phyloP scores from a whole-genome alignment of 2,888 invertebrate genomes.

The Drosophila koepferae region DNA sequence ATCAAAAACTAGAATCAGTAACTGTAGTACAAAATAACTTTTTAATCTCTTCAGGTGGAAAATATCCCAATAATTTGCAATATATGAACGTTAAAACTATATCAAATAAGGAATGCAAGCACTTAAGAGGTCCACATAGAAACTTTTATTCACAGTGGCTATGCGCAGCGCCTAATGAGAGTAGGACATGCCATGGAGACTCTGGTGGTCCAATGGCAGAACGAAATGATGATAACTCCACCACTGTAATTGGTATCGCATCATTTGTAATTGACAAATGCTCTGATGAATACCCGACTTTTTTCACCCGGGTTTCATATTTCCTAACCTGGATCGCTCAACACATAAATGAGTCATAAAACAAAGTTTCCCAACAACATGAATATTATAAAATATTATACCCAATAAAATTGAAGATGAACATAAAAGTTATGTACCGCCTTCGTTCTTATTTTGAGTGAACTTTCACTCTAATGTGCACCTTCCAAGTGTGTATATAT shows the following conservation, averaged over 20 bases:
- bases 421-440: too few relatives aligned
- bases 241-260: conserved; percentile 12
- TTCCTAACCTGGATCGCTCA: not conserved
- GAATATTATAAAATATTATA: too few relatives aligned
- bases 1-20: too few relatives aligned
- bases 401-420: too few relatives aligned
- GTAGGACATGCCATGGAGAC: not conserved
- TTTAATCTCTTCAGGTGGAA: too few relatives aligned
- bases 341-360: not conserved
- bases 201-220: conserved; percentile 31
- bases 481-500: too few relatives aligned
- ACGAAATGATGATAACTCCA: not conserved
- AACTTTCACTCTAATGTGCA: too few relatives aligned
- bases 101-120: not conserved
- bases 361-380: too few relatives aligned
- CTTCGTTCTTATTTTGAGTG: too few relatives aligned
- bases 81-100: not conserved
- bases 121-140: too few relatives aligned
- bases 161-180: not conserved
- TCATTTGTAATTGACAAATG: not conserved
- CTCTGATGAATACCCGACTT: fast-evolving
- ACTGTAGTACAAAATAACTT: too few relatives aligned
- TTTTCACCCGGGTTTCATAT: conserved; percentile 1
- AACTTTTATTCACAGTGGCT: not conserved
- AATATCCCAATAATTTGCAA: not conserved